Evolutionary conservation across 1,140 invertebrate species (phyloP).

Genomic region (Lutraria rhynchaena): DNA sequence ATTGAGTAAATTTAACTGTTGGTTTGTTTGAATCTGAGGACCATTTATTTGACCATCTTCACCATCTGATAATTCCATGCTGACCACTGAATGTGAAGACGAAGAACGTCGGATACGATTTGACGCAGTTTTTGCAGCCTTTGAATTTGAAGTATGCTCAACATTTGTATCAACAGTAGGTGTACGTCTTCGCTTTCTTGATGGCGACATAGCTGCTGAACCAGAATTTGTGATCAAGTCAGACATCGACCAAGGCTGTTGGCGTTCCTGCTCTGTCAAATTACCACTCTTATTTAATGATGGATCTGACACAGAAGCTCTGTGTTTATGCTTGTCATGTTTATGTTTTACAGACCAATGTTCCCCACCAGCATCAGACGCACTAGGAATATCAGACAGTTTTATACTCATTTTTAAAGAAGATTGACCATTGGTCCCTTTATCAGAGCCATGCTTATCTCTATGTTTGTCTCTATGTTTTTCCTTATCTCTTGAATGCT

Average conservation of each 20-base stretch:
- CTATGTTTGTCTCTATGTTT: conserved; percentile 24
- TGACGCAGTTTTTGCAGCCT: conserved; percentile 38
- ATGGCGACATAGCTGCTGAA: not conserved
- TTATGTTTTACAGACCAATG: conserved; percentile 48
- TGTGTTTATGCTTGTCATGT: conserved; percentile 51
- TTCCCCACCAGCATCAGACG: conserved; percentile 10
- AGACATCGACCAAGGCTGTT: conserved; percentile 53
- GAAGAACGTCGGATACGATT: conserved; percentile 51
- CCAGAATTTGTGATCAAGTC: conserved; percentile 27
- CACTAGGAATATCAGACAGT: conserved; percentile 37
- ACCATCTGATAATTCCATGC: conserved; percentile 57
- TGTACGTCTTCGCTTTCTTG: conserved; percentile 46
- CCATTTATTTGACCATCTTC: conserved; percentile 38
- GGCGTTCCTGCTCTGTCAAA: conserved; percentile 23
- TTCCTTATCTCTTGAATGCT: conserved; percentile 47
- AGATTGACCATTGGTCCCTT: conserved; percentile 35
- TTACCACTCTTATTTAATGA: conserved; percentile 40
- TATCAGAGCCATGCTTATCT: not conserved
- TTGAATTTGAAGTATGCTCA: conserved; percentile 19
- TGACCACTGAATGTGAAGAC: conserved; percentile 51
- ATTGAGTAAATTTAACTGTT: conserved; percentile 34
- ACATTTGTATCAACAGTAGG: conserved; percentile 14
- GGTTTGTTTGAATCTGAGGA: conserved; percentile 29
- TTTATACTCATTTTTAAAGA: conserved; percentile 53
- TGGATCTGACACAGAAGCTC: conserved; percentile 47